phyloP scores from a whole-genome alignment of 2,888 invertebrate species.

The Stegophylla sp. region DNA sequence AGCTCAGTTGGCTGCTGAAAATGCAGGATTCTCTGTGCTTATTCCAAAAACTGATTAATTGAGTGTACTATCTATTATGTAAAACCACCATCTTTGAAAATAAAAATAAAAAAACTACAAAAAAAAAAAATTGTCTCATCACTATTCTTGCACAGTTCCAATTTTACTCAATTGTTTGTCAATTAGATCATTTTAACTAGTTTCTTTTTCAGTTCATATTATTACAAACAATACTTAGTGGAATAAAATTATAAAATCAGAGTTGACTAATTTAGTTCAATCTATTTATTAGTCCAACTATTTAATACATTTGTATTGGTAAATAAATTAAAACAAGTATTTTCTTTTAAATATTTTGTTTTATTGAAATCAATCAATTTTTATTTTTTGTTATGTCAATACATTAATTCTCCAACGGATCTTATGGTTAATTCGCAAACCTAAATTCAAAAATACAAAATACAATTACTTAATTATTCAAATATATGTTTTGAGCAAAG shows the following conservation, averaged over 20 bases:
- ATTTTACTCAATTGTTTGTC: not conserved
- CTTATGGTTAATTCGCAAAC: slow-evolving; percentile 39
- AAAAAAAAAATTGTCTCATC: not conserved
- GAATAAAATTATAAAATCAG: no score
- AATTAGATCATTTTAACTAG: no score
- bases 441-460: slow-evolving; percentile 5
- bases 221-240: no score
- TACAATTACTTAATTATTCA: no score
- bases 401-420: slow-evolving; percentile 41
- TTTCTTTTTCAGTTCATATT: no score
- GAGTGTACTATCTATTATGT: slow-evolving; percentile 17
- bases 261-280: not conserved
- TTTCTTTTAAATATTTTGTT: not conserved
- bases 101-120: slow-evolving; percentile 19
- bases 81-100: not conserved
- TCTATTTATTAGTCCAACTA: no score
- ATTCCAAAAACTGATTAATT: slow-evolving; percentile 57
- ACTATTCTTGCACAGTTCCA: not conserved
- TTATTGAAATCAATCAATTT: not conserved
- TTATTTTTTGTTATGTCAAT: slow-evolving; percentile 1
- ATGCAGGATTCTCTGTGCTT: slow-evolving; percentile 61
- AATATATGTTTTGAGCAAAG: not conserved
- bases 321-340: not conserved
- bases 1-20: slow-evolving; percentile 60
- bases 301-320: not conserved